These are phyloP conservation scores for Peromyscus maniculatus DNA, from an alignment of 2,113 vertebrate genomes.

Conservation along the genomic window DNA sequence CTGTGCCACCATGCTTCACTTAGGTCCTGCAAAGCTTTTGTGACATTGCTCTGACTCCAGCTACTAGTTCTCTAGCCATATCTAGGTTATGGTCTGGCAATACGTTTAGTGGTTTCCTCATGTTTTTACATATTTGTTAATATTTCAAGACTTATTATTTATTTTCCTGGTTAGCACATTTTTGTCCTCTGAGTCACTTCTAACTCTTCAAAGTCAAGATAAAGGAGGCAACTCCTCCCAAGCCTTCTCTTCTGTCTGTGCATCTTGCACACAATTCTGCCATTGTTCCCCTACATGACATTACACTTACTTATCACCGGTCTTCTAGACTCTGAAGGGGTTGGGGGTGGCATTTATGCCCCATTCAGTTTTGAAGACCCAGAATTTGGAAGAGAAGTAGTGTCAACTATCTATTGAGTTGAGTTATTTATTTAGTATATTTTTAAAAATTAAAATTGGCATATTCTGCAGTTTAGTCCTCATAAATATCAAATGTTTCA, in stretches of 20 bases:
- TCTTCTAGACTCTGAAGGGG: neutral
- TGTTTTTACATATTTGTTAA: neutral
- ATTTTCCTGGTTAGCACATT: neutral
- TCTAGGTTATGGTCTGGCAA: neutral
- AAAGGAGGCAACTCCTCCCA: neutral
- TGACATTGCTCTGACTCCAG: neutral
- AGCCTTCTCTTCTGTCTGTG: neutral
- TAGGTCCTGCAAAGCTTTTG: neutral
- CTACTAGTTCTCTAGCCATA: neutral
- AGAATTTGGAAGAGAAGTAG: neutral
- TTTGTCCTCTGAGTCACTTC: neutral
- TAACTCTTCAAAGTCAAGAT: constrained; percentile 36
- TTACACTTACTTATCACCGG: neutral
- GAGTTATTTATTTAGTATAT: neutral
- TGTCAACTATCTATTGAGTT: neutral
- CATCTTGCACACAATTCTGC: neutral
- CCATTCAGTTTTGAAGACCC: neutral
- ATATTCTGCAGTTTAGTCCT: neutral
- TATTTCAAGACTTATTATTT: constrained; percentile 4
- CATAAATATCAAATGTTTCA: constrained; percentile 41
- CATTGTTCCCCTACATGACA: neutral
- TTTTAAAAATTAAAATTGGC: constrained; percentile 41
- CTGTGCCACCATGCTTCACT: neutral
- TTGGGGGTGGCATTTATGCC: neutral
- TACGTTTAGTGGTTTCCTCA: neutral